Evolutionary conservation across 1,140 invertebrate species (phyloP).

Genomic region (Drosophila lini): DNA sequence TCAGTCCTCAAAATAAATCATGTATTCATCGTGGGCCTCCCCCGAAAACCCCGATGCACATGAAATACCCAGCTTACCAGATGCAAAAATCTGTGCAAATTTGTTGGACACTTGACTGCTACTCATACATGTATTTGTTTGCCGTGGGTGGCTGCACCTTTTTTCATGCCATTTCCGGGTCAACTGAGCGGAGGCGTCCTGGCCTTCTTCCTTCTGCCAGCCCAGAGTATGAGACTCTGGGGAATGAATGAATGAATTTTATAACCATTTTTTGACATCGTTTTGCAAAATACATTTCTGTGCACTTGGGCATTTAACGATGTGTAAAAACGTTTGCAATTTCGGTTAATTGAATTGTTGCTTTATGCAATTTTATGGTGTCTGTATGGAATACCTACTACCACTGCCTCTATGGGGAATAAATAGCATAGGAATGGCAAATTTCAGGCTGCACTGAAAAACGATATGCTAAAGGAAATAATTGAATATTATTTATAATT

Average conservation of each 20-base stretch:
- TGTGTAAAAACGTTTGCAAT: constrained; percentile 72
- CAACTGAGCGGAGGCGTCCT: constrained; percentile 35
- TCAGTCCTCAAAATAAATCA: constrained; percentile 28
- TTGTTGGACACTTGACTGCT: constrained; percentile 37
- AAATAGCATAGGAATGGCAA: not conserved
- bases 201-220: constrained; percentile 14
- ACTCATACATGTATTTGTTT: constrained; percentile 38
- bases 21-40: constrained; percentile 16
- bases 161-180: constrained; percentile 42
- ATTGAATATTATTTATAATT: not conserved
- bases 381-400: constrained; percentile 1
- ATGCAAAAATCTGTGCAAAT: constrained; percentile 50
- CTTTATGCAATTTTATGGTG: constrained; percentile 45
- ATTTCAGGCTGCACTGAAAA: not conserved
- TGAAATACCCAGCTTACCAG: constrained; percentile 15
- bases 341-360: constrained; percentile 67
- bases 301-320: constrained; percentile 68
- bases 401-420: constrained; percentile 9
- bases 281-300: constrained; percentile 38
- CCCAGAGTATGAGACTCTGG: constrained; percentile 35
- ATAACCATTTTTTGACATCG: constrained; percentile 34
- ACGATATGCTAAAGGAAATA: not conserved
- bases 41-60: constrained; percentile 19
- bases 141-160: constrained; percentile 44
- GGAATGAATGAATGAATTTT: constrained; percentile 26